Evolutionary conservation across 2,797 vertebrate genomes (phyloP).

Genomic region (Halcyon smyrnensis): DNA sequence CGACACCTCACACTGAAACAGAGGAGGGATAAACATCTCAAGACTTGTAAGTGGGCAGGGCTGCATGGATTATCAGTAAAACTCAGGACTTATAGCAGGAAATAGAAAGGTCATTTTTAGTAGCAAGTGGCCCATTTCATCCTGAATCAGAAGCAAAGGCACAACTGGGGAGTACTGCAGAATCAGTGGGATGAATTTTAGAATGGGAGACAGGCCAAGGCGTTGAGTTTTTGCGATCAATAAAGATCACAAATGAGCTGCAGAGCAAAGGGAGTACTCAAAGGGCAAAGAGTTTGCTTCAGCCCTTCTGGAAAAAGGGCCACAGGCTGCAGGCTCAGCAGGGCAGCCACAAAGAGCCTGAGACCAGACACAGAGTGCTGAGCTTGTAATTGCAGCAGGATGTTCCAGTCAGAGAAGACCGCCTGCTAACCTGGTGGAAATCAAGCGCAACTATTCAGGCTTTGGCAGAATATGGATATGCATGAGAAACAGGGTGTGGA

Average conservation of each 20-base stretch:
- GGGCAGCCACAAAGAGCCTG: neutral
- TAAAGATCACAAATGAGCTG: neutral
- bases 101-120: constrained; percentile 20
- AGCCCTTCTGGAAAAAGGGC: neutral
- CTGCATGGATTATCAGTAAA: neutral
- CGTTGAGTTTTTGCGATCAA: neutral
- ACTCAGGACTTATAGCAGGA: neutral
- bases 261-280: neutral
- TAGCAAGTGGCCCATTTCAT: constrained; percentile 27
- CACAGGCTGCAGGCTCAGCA: neutral
- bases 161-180: neutral
- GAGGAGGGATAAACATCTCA: neutral
- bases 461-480: neutral
- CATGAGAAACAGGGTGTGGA: neutral
- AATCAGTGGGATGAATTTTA: neutral
- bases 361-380: neutral
- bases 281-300: neutral
- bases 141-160: neutral
- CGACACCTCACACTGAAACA: neutral
- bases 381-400: neutral
- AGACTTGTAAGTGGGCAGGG: neutral
- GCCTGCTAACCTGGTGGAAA: neutral
- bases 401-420: neutral
- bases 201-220: neutral
- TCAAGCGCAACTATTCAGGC: neutral